phyloP scores from a whole-genome alignment of 2,113 vertebrate species.

The Sisor rabdophorus region DNA sequence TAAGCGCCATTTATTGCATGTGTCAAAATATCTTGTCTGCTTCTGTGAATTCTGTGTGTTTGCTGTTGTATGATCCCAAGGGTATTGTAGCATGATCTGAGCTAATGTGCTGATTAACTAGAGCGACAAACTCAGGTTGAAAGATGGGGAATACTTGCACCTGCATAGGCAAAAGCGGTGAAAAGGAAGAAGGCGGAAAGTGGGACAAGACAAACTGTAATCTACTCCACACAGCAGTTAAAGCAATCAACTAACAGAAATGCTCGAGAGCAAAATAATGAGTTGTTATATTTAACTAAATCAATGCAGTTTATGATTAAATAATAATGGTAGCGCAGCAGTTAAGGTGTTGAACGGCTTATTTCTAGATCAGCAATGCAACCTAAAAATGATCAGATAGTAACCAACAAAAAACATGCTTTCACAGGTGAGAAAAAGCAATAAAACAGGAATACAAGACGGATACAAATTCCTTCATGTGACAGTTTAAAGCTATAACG shows the following conservation, averaged over 20 bases:
- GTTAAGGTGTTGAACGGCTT: too few species aligned
- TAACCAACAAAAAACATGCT: slow-evolving; percentile 2
- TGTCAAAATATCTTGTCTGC: slow-evolving; percentile 66
- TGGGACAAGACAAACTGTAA: slow-evolving; percentile 43
- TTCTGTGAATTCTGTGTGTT: slow-evolving; percentile 39
- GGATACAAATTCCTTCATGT: slow-evolving; percentile 4
- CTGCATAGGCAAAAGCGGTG: slow-evolving; percentile 54
- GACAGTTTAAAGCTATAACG: slow-evolving; percentile 13
- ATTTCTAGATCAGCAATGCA: slow-evolving; percentile 26
- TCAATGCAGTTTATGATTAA: not conserved
- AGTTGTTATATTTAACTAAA: not conserved
- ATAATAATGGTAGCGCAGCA: too few species aligned
- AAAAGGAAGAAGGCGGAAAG: slow-evolving; percentile 27
- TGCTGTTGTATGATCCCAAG: slow-evolving; percentile 62
- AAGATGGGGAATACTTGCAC: slow-evolving; percentile 61
- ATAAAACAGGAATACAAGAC: not conserved
- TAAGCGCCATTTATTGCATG: slow-evolving; percentile 64
- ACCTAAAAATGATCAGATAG: slow-evolving; percentile 32
- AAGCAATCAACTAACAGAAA: slow-evolving; percentile 45
- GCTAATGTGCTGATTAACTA: slow-evolving; percentile 49
- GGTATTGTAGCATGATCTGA: slow-evolving; percentile 57
- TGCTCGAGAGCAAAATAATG: slow-evolving; percentile 14
- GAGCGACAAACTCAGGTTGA: slow-evolving; percentile 59
- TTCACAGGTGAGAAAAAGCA: not conserved
- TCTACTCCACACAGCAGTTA: slow-evolving; percentile 53